Evolutionary conservation across 2,113 vertebrate genomes (phyloP), one percentile per base, ranked within the genome.

Genomic region (Triplophysa tibetana): DNA sequence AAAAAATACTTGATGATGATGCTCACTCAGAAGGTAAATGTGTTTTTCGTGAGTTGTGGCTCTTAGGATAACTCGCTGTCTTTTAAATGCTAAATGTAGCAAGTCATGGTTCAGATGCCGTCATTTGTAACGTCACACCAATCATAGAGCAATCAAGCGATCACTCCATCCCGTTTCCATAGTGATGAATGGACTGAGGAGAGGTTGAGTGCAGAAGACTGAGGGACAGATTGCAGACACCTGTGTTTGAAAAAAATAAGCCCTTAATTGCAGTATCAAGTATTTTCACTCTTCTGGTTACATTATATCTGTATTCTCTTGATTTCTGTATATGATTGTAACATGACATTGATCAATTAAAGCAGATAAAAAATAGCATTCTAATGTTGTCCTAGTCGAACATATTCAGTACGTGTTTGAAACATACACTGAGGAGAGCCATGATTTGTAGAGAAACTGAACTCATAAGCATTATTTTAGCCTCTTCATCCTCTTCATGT

Each of bases 161-260:
- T 84, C 89, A 80, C 88, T 90, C 89, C 88, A 89, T 63, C 85
- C 75, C 1, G 89, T 93, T 89, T 74, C 90, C 91, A 93, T 93
- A 84, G 92, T 85, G 89, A 93, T 89, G 77, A 86, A 75, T 80
- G 2, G 88, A 83, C 82, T 90, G 88, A 91, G 90, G 88, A 87
- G 89, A 81, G 88, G 89, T 90, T 91, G 89, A 92, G 85, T 90
- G 85, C 86, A 85, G 81, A 85, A 81, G 84, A 83, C 86, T 87
- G 67, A 61, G 62, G 83, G 83, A 78, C 84, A 89, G 88, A 92
- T 90, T 90, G 89, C 90, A 84, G 88, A 90, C 91, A 91, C 91
- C 90, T 92, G 91, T 88, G 88, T 86, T 89, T 61, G 33, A 70
- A 66, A 60, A 58, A 29, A 38, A 38, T 5, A 38, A 26, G 43